Percentiles rank a stretch among this genome's conserved stretches.
Evolutionary conservation across 2,113 vertebrate genomes (phyloP).

Genomic region (Spea multiplicata): DNA sequence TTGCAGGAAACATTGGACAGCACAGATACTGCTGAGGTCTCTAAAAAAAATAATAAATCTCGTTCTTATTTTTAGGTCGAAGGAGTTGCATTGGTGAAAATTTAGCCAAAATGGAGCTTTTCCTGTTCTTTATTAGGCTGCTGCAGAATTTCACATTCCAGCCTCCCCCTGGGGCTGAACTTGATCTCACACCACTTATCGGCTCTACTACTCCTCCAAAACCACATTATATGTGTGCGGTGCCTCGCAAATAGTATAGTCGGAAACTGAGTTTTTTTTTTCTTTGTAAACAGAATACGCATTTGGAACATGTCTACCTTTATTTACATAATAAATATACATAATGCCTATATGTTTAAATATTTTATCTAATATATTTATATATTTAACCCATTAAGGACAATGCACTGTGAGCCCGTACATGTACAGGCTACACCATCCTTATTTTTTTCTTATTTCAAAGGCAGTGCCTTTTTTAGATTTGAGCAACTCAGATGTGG

Average conservation of each 20-base stretch:
- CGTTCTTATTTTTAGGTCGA: background rate
- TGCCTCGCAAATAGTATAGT: constrained; percentile 1
- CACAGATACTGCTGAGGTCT: too few relatives aligned
- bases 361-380: too few relatives aligned
- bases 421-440: too few relatives aligned
- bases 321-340: too few relatives aligned
- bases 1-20: too few relatives aligned
- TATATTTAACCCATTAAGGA: too few relatives aligned
- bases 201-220: constrained; percentile 8
- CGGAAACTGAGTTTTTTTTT: background rate
- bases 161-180: background rate
- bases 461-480: too few relatives aligned
- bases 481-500: too few relatives aligned
- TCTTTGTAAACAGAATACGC: background rate
- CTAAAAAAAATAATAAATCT: background rate
- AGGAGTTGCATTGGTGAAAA: background rate
- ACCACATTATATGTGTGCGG: constrained; percentile 16
- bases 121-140: constrained; percentile 35
- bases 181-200: constrained; percentile 8
- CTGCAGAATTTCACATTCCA: constrained; percentile 54
- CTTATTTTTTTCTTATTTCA: too few relatives aligned
- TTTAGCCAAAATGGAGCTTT: constrained; percentile 38
- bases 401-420: too few relatives aligned
- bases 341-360: too few relatives aligned
- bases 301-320: too few relatives aligned